A percentile compares a stretch with the other conserved stretches of the same genome.
Evolutionary conservation across 1,140 invertebrate species (phyloP).

Genomic region (Drosophila rhopaloa): DNA sequence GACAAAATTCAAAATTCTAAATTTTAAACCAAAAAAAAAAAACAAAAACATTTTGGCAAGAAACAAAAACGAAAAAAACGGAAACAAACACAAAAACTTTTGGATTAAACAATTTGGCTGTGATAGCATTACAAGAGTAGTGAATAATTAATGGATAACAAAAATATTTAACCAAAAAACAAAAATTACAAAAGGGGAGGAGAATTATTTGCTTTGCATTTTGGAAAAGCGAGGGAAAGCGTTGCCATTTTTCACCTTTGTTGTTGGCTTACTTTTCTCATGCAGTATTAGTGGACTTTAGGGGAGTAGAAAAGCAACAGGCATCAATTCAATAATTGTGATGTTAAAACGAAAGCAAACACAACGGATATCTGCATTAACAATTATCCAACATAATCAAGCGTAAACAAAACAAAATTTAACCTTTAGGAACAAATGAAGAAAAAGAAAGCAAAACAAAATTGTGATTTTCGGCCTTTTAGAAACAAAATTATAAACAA

Average conservation of each 20-base stretch:
- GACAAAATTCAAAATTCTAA: constrained; percentile 85
- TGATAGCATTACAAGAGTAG: constrained; percentile 80
- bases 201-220: constrained; percentile 58
- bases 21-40: constrained; percentile 64
- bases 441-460: constrained; percentile 81
- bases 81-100: constrained; percentile 71
- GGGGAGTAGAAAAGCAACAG: constrained; percentile 44
- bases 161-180: constrained; percentile 41
- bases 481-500: constrained; percentile 81
- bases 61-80: constrained; percentile 24
- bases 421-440: constrained; percentile 78
- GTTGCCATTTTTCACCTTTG: constrained; percentile 63
- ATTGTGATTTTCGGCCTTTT: constrained; percentile 85
- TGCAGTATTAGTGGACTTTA: constrained; percentile 68
- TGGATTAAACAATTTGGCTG: constrained; percentile 85
- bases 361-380: constrained; percentile 37
- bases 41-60: constrained; percentile 44
- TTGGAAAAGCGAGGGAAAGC: constrained; percentile 40
- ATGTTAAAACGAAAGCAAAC: constrained; percentile 58
- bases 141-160: constrained; percentile 50
- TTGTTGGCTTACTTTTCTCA: constrained; percentile 74
- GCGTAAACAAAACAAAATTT: constrained; percentile 64
- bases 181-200: constrained; percentile 21
- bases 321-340: constrained; percentile 80
- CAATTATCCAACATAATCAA: constrained; percentile 53